phyloP scores from a whole-genome alignment of 1,140 invertebrate species.

The Trachymyrmex cornetzi region DNA sequence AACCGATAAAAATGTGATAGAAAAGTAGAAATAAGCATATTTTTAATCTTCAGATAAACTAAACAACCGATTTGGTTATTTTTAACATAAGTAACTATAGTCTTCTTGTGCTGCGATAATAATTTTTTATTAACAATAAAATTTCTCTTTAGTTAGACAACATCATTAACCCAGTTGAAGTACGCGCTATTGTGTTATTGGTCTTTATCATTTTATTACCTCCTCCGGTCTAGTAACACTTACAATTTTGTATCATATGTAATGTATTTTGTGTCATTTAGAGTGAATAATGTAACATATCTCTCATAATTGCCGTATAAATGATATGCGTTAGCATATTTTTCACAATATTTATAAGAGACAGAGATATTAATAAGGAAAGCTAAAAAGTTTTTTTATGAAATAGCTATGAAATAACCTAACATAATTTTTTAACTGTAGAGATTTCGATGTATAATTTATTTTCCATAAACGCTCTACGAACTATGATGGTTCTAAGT shows the following conservation, averaged over 20 bases:
- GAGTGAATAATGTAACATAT: conserved; percentile 31
- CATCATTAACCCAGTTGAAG: conserved; percentile 31
- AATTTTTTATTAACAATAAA: conserved; percentile 45
- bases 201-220: conserved; percentile 48
- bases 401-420: neutral
- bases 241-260: conserved; percentile 44
- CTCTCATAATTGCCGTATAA: conserved; percentile 50
- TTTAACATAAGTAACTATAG: conserved; percentile 17
- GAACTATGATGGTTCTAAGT: conserved; percentile 66
- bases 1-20: too few relatives aligned
- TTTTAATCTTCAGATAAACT: conserved; percentile 36
- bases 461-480: neutral
- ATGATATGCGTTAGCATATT: neutral
- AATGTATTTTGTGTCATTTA: neutral
- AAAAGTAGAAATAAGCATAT: neutral
- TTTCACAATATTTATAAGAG: neutral
- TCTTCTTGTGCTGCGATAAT: conserved; percentile 30
- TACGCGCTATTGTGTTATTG: conserved; percentile 26
- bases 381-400: neutral
- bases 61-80: conserved; percentile 28
- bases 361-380: neutral
- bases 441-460: conserved; percentile 14
- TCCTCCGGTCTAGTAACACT: neutral
- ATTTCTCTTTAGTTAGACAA: conserved; percentile 32
- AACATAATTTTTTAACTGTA: neutral